Base-by-base conservation (phyloP, 2,113 vertebrate species). In the Polypterus bichir region DNA sequence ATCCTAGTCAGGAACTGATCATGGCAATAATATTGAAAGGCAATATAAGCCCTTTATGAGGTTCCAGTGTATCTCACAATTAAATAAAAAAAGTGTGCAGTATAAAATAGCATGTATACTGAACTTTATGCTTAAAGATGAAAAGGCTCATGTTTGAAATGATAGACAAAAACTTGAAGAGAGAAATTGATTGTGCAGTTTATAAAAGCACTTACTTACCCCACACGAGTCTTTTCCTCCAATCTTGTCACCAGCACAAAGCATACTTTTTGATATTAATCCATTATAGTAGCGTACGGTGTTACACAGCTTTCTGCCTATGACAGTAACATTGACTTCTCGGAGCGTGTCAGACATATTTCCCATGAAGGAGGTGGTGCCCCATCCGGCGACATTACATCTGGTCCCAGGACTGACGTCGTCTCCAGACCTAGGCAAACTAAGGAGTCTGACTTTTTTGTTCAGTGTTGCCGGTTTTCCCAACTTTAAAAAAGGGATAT, bases 301-400 rank as follows among this genome's bases (percentile, higher is more conserved):
- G 10, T 52, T 52, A 3, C 51, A 52, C 7, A 10, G 7, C 10
- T 10, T 52, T 52, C 51, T 52, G 51, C 4, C 51, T 7, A 52
- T 3, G 10, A 52, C 27, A 2, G 82, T 79, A 66, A 88, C 0
- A 1, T 75, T 81, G 62, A 84, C 85, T 69, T 84, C 83, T 64
- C 54, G 77, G 44, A 89, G 73, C 27, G 4, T 64, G 5, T 68
- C 3, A 44, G 77, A 62, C 0, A 0, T 0, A 0, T 0, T 0
- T 8, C 0, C 0, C 0, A 0, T 0, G 4, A 10, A 73, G 0
- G 0, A 0, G 59, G 2, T 61, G 9, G 0, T 0, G 4, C 83
- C 83, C 86, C 85, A 87, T 9, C 87, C 85, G 60, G 82, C 77
- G 57, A 83, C 76, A 0, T 3, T 47, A 11, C 86, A 87, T 2